Evolutionary conservation across 2,888 invertebrate genomes (phyloP).

Genomic region (Escarpia spicata): DNA sequence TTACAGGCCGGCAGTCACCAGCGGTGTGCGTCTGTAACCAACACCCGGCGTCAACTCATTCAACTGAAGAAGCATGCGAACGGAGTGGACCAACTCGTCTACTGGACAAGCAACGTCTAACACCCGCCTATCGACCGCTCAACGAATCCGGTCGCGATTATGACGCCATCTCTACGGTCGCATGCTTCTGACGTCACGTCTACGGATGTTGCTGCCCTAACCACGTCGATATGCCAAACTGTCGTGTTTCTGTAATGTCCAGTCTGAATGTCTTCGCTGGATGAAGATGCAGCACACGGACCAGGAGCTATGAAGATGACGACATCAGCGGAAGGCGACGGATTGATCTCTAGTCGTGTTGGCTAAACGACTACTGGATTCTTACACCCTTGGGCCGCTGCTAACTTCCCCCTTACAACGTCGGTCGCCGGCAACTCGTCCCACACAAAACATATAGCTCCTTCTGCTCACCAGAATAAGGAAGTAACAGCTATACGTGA

Average conservation of each 20-base stretch:
- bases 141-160: not conserved
- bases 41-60: not conserved
- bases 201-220: not conserved
- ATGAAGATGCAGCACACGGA: not conserved
- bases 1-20: not conserved
- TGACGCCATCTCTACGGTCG: not conserved
- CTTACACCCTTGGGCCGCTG: not conserved
- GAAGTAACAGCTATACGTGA: not conserved
- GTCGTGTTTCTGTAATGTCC: not conserved
- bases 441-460: not conserved
- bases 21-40: not conserved
- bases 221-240: not conserved
- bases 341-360: not conserved
- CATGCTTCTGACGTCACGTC: not conserved
- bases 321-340: not conserved
- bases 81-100: not conserved
- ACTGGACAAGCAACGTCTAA: not conserved
- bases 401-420: not conserved
- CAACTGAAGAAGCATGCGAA: not conserved
- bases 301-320: not conserved
- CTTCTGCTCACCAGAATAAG: not conserved
- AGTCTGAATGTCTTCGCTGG: not conserved
- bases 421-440: not conserved
- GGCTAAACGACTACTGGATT: not conserved
- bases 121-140: not conserved